Evolutionary conservation across 2,797 vertebrate species (phyloP).

Genomic region (Muscicapa striata): DNA sequence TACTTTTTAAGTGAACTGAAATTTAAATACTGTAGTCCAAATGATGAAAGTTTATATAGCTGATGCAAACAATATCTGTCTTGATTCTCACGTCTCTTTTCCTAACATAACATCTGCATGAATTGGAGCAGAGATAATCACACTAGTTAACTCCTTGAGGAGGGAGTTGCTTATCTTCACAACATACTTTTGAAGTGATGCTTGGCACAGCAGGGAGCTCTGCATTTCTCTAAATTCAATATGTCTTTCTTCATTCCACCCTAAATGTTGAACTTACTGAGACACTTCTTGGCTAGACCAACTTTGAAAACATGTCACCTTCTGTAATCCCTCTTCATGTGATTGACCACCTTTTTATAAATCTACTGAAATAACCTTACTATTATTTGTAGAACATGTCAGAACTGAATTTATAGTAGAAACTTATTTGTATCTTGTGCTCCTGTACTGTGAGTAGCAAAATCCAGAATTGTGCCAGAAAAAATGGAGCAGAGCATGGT

Average conservation of each 20-base stretch:
- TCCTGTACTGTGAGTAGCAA: not conserved
- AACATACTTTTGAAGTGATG: not conserved
- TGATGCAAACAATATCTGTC: not conserved
- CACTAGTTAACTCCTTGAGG: not conserved
- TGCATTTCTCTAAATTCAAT: not conserved
- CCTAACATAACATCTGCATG: not conserved
- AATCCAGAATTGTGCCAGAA: not conserved
- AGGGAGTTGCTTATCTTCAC: not conserved
- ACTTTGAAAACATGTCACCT: not conserved
- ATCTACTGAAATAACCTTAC: not conserved
- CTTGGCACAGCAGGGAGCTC: not conserved
- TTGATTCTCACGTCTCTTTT: not conserved
- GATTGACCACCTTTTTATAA: not conserved
- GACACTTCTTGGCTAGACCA: not conserved
- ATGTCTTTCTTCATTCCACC: not conserved
- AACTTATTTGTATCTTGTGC: not conserved
- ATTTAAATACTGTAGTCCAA: not conserved
- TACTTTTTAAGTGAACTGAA: not conserved
- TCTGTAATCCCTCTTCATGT: not conserved
- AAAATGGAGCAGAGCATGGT: not conserved
- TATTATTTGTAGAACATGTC: not conserved
- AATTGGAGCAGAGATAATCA: not conserved
- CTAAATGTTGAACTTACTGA: not conserved
- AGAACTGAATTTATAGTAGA: not conserved
- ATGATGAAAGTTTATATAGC: not conserved